phyloP scores from a whole-genome alignment of 2,888 invertebrate species.

The Scaeva pyrastri region DNA sequence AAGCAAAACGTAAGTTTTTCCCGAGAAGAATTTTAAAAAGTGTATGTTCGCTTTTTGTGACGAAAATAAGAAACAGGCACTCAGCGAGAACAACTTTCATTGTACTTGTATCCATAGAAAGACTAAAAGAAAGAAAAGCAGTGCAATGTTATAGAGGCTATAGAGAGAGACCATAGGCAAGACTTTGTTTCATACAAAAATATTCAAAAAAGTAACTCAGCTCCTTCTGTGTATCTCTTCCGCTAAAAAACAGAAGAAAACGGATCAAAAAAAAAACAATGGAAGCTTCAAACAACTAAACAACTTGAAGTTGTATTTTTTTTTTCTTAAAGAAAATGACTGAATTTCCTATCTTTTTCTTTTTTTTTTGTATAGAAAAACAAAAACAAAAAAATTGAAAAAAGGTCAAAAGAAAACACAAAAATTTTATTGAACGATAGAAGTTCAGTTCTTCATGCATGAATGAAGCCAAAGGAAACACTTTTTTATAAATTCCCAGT shows the following conservation, averaged over 20 bases:
- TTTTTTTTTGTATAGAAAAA: constrained; percentile 32
- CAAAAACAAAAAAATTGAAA: constrained; percentile 7
- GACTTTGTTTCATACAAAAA: constrained; percentile 18
- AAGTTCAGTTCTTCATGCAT: constrained; percentile 70
- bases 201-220: not conserved
- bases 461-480: constrained; percentile 55
- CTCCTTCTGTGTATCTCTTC: constrained; percentile 23
- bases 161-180: constrained; percentile 17
- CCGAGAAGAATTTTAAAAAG: constrained; percentile 57
- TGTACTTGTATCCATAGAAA: not conserved
- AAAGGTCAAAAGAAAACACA: constrained; percentile 33
- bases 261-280: not conserved
- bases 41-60: constrained; percentile 35
- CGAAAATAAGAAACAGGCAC: constrained; percentile 47
- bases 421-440: constrained; percentile 67
- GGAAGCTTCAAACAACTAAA: constrained; percentile 64
- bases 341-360: constrained; percentile 59
- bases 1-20: constrained; percentile 53
- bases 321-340: constrained; percentile 65
- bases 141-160: constrained; percentile 37
- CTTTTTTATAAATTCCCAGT: constrained; percentile 57
- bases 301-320: constrained; percentile 70
- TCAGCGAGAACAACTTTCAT: constrained; percentile 37
- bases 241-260: not conserved
- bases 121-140: constrained; percentile 7